Evolutionary conservation across 2,888 invertebrate genomes (phyloP).

Genomic region (Latheticus oryzae): DNA sequence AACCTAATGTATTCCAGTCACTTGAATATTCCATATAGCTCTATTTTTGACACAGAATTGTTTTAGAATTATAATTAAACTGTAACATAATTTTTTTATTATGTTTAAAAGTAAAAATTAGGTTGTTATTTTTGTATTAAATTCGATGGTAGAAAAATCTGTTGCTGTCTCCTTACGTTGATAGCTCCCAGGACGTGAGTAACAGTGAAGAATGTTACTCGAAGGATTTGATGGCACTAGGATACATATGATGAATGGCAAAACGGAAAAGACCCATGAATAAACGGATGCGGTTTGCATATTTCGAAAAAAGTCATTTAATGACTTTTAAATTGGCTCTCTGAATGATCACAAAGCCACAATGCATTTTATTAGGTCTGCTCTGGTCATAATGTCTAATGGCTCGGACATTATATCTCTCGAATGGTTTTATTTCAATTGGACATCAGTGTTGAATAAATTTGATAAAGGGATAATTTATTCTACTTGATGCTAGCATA

Average conservation of each 20-base stretch:
- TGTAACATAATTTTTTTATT: too few relatives aligned
- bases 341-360: slow-evolving; percentile 22
- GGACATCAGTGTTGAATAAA: too few relatives aligned
- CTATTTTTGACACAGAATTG: too few relatives aligned
- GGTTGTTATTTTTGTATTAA: slow-evolving; percentile 31
- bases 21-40: too few relatives aligned
- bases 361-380: slow-evolving; percentile 33
- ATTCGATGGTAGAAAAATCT: slow-evolving; percentile 11
- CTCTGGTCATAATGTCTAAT: slow-evolving; percentile 36
- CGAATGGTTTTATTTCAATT: slow-evolving; percentile 24
- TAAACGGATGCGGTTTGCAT: slow-evolving; percentile 38
- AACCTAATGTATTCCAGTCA: too few relatives aligned
- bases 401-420: slow-evolving; percentile 9
- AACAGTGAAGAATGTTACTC: slow-evolving; percentile 42
- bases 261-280: slow-evolving; percentile 35
- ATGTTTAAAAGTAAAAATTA: slow-evolving; percentile 34
- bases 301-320: slow-evolving; percentile 30
- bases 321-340: slow-evolving; percentile 33
- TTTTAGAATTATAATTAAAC: too few relatives aligned
- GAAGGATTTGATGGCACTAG: slow-evolving; percentile 28
- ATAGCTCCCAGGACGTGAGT: slow-evolving; percentile 40
- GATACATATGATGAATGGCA: slow-evolving; percentile 38
- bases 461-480: too few relatives aligned
- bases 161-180: slow-evolving; percentile 27
- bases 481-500: too few relatives aligned